Percentiles rank a stretch among this genome's conserved stretches.
phyloP scores from a whole-genome alignment of 1,140 invertebrate species.

The Prorops nasuta region DNA sequence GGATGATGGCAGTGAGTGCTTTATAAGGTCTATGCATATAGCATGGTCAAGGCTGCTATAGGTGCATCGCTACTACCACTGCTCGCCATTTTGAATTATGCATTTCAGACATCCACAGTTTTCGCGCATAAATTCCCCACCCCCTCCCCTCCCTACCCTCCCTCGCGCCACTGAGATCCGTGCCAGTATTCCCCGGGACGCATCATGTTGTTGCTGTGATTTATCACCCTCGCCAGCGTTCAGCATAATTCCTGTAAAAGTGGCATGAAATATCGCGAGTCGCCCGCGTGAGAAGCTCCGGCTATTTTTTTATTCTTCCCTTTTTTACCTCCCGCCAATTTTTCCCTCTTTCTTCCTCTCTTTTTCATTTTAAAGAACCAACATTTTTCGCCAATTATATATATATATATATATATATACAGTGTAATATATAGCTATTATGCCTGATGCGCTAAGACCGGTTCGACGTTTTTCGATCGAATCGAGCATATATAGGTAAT shows the following conservation, averaged over 20 bases:
- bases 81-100: conserved; percentile 26
- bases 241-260: conserved; percentile 21
- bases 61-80: neutral
- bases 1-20: too few species aligned
- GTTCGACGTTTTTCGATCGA: too few species aligned
- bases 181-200: neutral
- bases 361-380: too few species aligned
- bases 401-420: too few species aligned
- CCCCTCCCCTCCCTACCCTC: conserved; percentile 2
- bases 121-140: conserved; percentile 19
- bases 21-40: too few species aligned
- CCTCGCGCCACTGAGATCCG: too few species aligned
- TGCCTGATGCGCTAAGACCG: too few species aligned
- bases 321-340: neutral
- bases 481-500: too few species aligned
- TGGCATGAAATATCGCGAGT: conserved; percentile 17
- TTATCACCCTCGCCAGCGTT: conserved; percentile 12
- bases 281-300: conserved; percentile 11
- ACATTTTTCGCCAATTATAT: too few species aligned
- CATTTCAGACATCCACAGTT: conserved; percentile 17
- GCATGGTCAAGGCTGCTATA: too few species aligned
- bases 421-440: too few species aligned
- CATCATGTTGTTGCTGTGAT: conserved; percentile 19
- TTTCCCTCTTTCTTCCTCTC: neutral
- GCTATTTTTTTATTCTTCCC: neutral